These are phyloP conservation scores for Hetaerina titia DNA, from an alignment of 2,888 invertebrate genomes.

Conservation along the genomic window DNA sequence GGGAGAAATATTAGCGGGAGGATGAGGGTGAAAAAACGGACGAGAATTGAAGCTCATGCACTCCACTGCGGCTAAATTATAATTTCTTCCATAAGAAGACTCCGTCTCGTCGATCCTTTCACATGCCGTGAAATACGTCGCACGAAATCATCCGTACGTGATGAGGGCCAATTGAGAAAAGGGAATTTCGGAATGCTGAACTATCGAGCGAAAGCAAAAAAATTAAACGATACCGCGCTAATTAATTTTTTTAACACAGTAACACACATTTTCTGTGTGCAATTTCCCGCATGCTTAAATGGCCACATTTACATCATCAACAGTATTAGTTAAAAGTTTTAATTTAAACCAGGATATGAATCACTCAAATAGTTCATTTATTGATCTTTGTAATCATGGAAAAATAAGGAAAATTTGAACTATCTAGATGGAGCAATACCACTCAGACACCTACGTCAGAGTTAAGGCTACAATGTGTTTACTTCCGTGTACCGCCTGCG, in stretches of 20 bases:
- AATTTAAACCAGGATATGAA: too few species aligned
- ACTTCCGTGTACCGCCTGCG: too few species aligned
- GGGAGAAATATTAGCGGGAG: conserved; percentile 10
- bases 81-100: not conserved
- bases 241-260: not conserved
- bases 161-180: not conserved
- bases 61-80: not conserved
- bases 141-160: conserved; percentile 8
- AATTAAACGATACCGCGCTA: not conserved
- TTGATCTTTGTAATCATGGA: too few species aligned
- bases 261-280: too few species aligned
- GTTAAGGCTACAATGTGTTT: too few species aligned
- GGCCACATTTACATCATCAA: too few species aligned
- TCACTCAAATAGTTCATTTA: too few species aligned
- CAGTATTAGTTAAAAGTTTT: too few species aligned
- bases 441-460: too few species aligned
- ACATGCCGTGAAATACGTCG: not conserved
- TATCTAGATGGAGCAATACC: too few species aligned
- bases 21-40: not conserved
- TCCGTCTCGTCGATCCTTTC: not conserved
- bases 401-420: too few species aligned
- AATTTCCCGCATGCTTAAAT: too few species aligned
- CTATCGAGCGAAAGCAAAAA: not conserved
- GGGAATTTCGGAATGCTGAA: not conserved
- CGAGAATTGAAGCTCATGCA: conserved; percentile 12